Base-by-base conservation (phyloP, 2,888 invertebrate genomes). In the Acheta domesticus region DNA sequence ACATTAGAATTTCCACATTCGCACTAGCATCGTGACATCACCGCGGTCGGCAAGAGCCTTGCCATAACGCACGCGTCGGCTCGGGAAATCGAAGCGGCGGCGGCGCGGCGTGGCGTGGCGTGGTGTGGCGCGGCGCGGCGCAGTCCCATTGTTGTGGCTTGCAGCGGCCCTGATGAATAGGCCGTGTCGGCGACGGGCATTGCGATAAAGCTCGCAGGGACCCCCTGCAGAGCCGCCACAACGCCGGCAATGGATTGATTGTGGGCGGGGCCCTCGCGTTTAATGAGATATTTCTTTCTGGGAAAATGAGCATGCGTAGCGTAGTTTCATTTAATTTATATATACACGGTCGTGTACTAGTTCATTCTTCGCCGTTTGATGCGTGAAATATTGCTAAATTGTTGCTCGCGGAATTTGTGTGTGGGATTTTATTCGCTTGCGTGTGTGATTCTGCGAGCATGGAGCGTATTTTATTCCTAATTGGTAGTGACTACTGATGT, bases 371-470 rank as follows among this genome's bases (percentile, higher is more conserved):
- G 62, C 11, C 62, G n/a, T 62, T 14, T 62, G n/a, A 62, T 62
- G 62, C 62, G 62, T 62, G 62, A 62, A 62, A 62, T 62, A 62
- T 62, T n/a, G n/a, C 62, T n/a, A 62, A 62, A 62, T 62, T 62
- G n/a, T 62, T n/a, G 62, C 62, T 19, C 62, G 62, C n/a, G 11
- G 62, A 19, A 62, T 19, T 62, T 12, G 36, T 36, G 36, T 8
- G 36, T 4, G 36, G 4, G 36, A 36, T 36, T 36, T 36, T 36
- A 36, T 36, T 36, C 36, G 36, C 36, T 36, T 36, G 36, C 36
- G 36, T 36, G 36, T 36, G 36, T 36, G 36, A 36, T 36, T 36
- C 36, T 36, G 36, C 36, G 36, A 36, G 36, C 36, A 36, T 8
- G 36, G 36, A 36, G 36, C 36, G 36, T 36, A 36, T 36, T 36